Evolutionary conservation across 2,113 vertebrate species (phyloP).

Genomic region (Alligator mississippiensis): DNA sequence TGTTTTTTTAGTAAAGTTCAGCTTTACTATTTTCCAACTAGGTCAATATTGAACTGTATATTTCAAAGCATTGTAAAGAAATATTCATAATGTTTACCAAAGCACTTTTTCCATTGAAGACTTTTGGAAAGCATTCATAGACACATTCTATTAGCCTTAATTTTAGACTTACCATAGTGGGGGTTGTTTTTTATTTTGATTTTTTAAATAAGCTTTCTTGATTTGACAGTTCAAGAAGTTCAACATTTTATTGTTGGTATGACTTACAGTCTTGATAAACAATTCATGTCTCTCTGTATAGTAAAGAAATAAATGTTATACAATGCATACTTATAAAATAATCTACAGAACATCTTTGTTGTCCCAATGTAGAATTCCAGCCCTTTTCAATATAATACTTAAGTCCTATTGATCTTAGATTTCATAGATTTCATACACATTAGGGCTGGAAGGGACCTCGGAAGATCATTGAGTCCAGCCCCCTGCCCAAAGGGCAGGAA

Average conservation of each 20-base stretch:
- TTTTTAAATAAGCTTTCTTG: not conserved
- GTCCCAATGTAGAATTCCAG: not conserved
- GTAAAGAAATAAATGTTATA: not conserved
- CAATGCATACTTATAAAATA: not conserved
- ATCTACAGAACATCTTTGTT: not conserved
- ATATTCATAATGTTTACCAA: not conserved
- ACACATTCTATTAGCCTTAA: not conserved
- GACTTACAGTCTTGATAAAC: not conserved
- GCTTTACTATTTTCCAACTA: not conserved
- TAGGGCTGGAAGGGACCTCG: too few species aligned
- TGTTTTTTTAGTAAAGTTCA: not conserved
- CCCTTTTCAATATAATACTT: slow-evolving; percentile 9
- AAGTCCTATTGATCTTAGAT: slow-evolving; percentile 28
- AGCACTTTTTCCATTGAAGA: not conserved
- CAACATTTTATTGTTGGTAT: not conserved
- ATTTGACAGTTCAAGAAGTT: not conserved
- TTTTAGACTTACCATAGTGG: not conserved
- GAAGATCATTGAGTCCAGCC: too few species aligned
- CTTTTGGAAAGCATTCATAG: not conserved
- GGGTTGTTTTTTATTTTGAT: not conserved
- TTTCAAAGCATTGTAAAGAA: not conserved
- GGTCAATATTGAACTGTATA: not conserved
- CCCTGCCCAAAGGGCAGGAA: too few species aligned
- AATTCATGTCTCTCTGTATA: not conserved
- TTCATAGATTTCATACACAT: too few species aligned